Conservation (phyloP, 1,140 invertebrate species). For the Asobara japonica region DNA sequence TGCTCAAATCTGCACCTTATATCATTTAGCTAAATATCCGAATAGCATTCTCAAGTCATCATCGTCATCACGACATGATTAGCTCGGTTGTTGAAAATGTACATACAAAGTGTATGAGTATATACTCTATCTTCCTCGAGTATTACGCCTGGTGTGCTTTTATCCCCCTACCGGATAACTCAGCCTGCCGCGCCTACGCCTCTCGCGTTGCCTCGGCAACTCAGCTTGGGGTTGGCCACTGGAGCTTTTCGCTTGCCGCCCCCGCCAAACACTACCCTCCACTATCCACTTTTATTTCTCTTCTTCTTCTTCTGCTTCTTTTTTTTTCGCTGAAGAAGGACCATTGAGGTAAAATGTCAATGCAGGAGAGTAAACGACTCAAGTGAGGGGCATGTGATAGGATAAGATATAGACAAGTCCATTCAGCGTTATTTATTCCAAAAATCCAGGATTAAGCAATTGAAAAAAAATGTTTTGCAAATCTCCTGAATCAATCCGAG, state of each 20-base stretch:
- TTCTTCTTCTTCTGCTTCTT: neutral
- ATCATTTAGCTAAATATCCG: neutral
- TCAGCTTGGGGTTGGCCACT: constrained; percentile 63
- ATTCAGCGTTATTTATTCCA: neutral
- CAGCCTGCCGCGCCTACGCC: constrained; percentile 56
- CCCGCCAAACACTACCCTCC: constrained; percentile 38
- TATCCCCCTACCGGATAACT: constrained; percentile 4
- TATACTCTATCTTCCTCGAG: neutral
- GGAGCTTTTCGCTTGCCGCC: constrained; percentile 60
- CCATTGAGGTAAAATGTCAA: constrained; percentile 24
- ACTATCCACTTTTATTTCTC: neutral
- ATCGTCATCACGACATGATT: neutral
- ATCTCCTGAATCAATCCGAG: neutral
- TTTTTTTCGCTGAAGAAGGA: neutral
- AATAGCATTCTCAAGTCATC: neutral
- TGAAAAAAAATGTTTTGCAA: neutral
- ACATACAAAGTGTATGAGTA: neutral
- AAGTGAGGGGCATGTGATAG: neutral
- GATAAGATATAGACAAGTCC: neutral
- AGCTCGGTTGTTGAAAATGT: constrained; percentile 14
- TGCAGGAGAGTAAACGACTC: neutral
- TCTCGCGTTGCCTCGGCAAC: constrained; percentile 65
- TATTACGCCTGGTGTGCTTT: constrained; percentile 11
- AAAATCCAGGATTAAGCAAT: neutral
- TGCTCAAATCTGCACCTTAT: neutral